Percentiles rank a stretch among this genome's conserved stretches.
phyloP scores from a whole-genome alignment of 2,113 vertebrate genomes.

The Poeciliopsis prolifica region DNA sequence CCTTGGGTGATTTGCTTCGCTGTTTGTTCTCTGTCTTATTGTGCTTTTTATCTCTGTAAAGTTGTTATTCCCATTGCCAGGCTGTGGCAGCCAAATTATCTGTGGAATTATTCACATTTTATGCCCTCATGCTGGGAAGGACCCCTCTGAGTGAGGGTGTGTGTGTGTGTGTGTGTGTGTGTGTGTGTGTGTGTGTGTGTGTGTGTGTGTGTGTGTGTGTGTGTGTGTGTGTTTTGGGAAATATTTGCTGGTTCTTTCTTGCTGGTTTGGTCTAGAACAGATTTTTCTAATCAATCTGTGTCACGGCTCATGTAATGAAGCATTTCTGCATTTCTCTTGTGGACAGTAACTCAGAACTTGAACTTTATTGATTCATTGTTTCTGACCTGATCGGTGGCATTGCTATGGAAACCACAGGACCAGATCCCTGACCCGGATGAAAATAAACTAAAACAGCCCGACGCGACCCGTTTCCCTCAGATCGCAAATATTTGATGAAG shows the following conservation, averaged over 20 bases:
- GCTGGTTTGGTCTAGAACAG: neutral
- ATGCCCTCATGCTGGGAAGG: slow-evolving; percentile 33
- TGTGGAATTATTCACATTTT: slow-evolving; percentile 60
- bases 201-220: slow-evolving; percentile 1
- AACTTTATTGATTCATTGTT: no score
- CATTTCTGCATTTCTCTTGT: no score
- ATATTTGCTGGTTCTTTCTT: neutral
- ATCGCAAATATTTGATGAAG: no score
- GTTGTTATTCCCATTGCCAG: slow-evolving; percentile 52
- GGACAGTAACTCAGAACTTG: no score
- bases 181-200: neutral
- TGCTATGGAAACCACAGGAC: no score
- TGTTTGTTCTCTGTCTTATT: slow-evolving; percentile 39
- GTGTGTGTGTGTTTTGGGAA: neutral
- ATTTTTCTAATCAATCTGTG: neutral
- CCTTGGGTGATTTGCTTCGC: slow-evolving; percentile 49
- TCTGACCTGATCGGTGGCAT: no score
- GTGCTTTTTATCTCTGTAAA: slow-evolving; percentile 39
- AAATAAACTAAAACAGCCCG: no score
- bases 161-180: neutral
- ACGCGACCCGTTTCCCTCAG: no score
- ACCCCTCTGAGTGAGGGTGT: slow-evolving; percentile 17
- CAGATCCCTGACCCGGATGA: no score
- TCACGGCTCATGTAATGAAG: neutral
- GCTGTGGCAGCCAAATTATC: slow-evolving; percentile 60